Evolutionary conservation across 1,140 invertebrate species (phyloP).

Genomic region (Camponotus vicinus): DNA sequence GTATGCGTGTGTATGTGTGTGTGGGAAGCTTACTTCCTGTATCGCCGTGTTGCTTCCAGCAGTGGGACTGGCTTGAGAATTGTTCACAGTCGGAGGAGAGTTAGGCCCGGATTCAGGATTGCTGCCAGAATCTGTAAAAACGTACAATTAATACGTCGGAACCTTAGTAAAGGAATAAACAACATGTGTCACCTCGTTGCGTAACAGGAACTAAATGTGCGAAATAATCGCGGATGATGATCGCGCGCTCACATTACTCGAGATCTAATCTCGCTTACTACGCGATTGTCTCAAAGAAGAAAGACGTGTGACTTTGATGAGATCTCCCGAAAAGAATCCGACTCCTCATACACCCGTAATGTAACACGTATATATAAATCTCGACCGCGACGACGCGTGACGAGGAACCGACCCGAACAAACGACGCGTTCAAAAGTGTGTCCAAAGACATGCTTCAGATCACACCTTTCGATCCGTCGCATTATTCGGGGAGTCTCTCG

Average conservation of each 20-base stretch:
- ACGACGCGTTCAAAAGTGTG: not conserved
- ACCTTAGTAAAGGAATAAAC: not conserved
- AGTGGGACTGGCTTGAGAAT: slow-evolving; percentile 87
- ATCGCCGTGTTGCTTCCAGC: slow-evolving; percentile 89
- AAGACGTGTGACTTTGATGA: not conserved
- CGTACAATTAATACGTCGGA: slow-evolving; percentile 28
- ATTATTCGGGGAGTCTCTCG: not conserved
- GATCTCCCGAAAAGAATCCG: not conserved
- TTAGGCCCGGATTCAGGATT: slow-evolving; percentile 94
- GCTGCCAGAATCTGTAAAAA: slow-evolving; percentile 88
- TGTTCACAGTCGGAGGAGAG: slow-evolving; percentile 90
- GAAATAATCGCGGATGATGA: not conserved
- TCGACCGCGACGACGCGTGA: not conserved
- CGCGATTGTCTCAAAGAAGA: not conserved
- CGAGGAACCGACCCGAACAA: not conserved
- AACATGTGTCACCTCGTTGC: slow-evolving; percentile 11
- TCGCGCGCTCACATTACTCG: not conserved
- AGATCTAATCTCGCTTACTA: not conserved
- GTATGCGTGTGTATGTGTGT: no score
- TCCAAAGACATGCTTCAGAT: not conserved
- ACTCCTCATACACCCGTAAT: not conserved
- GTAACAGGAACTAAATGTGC: slow-evolving; percentile 7
- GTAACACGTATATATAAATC: not conserved
- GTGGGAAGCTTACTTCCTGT: slow-evolving; percentile 87
- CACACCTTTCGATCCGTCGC: not conserved